These are phyloP conservation scores for Puffinus mauretanicus DNA, from an alignment of 2,113 vertebrate species.

Conservation along the genomic window DNA sequence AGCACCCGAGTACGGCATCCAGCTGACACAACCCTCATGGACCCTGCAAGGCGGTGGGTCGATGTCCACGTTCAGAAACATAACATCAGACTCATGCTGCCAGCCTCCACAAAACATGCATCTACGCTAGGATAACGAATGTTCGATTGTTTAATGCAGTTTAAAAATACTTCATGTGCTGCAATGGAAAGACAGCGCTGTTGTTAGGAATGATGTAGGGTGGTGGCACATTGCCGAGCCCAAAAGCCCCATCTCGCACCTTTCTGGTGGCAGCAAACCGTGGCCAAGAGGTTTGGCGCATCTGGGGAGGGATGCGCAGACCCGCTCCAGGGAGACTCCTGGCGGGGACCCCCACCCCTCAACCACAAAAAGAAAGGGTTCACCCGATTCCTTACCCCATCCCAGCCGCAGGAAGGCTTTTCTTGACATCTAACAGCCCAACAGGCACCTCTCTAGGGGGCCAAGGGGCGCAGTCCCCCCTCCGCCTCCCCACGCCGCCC, in stretches of 20 bases:
- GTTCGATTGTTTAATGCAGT: background rate
- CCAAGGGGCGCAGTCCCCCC: background rate
- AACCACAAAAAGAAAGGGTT: background rate
- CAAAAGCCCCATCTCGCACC: background rate
- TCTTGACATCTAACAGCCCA: too few species aligned
- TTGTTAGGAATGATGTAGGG: background rate
- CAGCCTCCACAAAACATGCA: background rate
- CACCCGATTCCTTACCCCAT: background rate
- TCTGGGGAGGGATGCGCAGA: background rate
- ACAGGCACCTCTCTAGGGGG: too few species aligned
- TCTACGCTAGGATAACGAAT: background rate
- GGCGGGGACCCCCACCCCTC: accelerated
- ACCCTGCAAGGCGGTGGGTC: background rate
- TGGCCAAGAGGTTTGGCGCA: background rate
- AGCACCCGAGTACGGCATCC: background rate
- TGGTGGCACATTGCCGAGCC: background rate
- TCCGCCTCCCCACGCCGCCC: background rate
- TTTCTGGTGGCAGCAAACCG: background rate
- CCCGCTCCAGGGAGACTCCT: accelerated
- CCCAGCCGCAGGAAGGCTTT: background rate
- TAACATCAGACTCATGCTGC: background rate
- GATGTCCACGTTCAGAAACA: background rate
- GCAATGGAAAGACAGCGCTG: background rate
- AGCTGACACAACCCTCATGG: background rate
- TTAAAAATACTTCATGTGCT: background rate